A percentile compares a stretch with the other conserved stretches of the same genome.
Evolutionary conservation across 2,113 vertebrate species (phyloP).

Genomic region (Gymnogyps californianus): DNA sequence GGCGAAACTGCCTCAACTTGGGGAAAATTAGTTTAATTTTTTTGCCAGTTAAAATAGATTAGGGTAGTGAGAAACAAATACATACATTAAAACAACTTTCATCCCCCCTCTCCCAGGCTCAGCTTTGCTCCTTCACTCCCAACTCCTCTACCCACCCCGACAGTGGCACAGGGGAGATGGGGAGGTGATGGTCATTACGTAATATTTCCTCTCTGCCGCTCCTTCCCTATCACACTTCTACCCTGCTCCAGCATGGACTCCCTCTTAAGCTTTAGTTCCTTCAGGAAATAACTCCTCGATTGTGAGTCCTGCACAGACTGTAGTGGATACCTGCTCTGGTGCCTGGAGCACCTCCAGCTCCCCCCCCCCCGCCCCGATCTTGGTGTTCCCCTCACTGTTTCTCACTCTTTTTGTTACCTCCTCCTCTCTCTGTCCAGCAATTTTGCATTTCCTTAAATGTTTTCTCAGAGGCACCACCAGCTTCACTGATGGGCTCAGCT

Average conservation of each 20-base stretch:
- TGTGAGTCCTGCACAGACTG: neutral
- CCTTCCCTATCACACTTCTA: neutral
- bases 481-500: neutral
- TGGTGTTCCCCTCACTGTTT: neutral
- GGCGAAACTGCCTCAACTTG: neutral
- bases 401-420: neutral
- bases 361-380: neutral
- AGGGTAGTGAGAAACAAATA: neutral
- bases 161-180: neutral
- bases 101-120: neutral
- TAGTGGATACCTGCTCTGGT: neutral
- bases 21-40: neutral
- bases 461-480: neutral
- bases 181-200: neutral
- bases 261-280: accelerated
- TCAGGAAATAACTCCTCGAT: neutral
- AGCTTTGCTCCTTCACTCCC: neutral
- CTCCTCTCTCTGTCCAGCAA: neutral
- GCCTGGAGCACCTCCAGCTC: neutral
- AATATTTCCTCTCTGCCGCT: neutral
- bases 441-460: neutral
- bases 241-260: neutral
- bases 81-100: neutral
- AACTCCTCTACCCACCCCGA: neutral
- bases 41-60: neutral